Evolutionary conservation across 2,888 invertebrate species (phyloP).

Genomic region (Zele albiditarsus): DNA sequence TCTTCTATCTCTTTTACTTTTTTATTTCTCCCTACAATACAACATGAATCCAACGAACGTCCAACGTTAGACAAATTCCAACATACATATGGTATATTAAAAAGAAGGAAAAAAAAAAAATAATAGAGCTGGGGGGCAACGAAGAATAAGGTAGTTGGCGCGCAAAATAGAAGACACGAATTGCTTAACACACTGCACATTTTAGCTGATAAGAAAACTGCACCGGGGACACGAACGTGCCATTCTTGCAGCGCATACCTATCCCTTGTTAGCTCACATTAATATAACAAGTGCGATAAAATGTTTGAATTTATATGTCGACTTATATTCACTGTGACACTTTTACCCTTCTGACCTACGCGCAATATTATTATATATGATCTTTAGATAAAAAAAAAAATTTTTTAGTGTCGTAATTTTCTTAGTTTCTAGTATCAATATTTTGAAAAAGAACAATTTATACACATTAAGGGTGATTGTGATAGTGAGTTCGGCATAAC

Average conservation of each 20-base stretch:
- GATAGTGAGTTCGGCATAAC: too few species aligned
- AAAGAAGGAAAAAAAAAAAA: conserved; percentile 17
- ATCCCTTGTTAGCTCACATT: conserved; percentile 43
- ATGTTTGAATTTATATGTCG: conserved; percentile 36
- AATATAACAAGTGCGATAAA: conserved; percentile 43
- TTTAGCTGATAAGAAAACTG: conserved; percentile 46
- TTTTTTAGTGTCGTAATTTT: too few species aligned
- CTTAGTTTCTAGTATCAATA: too few species aligned
- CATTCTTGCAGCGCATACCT: conserved; percentile 46
- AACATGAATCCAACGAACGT: not conserved
- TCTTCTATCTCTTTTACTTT: not conserved
- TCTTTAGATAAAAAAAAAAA: not conserved
- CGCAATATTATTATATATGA: not conserved
- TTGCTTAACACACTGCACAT: conserved; percentile 44
- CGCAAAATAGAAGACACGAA: conserved; percentile 40
- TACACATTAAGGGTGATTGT: too few species aligned
- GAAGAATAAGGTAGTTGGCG: conserved; percentile 3
- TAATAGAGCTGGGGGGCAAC: not conserved
- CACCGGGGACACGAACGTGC: conserved; percentile 45
- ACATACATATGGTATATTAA: conserved; percentile 2
- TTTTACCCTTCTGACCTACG: conserved; percentile 6
- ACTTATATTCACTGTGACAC: conserved; percentile 29
- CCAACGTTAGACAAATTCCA: conserved; percentile 3
- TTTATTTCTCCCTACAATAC: conserved; percentile 1
- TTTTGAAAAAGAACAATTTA: too few species aligned